A percentile compares a stretch with the other conserved stretches of the same genome.
Conservation (phyloP, 2,113 vertebrate genomes). For the Galemys pyrenaicus region DNA sequence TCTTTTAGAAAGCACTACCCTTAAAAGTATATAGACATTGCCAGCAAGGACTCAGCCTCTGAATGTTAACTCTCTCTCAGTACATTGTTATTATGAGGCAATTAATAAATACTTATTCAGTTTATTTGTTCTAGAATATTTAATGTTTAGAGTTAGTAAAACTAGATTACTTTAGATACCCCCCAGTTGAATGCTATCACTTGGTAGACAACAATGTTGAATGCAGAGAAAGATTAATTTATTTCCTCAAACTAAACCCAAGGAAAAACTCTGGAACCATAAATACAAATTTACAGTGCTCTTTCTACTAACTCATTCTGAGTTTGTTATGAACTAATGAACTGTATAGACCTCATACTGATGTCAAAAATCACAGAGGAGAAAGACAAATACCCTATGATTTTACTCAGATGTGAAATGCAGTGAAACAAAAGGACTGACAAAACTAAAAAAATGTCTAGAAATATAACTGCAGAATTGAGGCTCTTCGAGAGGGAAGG, state of each 20-base stretch:
- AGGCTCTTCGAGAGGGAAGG: no score
- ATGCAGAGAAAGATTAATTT: background rate
- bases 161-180: constrained; percentile 21
- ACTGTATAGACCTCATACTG: background rate
- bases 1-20: background rate
- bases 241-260: constrained; percentile 15
- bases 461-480: no score
- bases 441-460: no score
- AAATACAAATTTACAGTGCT: background rate
- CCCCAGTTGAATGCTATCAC: background rate
- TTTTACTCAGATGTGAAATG: no score
- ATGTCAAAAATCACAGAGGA: constrained; percentile 4
- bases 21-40: background rate
- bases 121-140: constrained; percentile 17
- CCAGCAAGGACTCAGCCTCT: background rate
- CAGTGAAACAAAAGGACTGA: no score
- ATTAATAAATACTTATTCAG: background rate
- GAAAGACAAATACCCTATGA: no score
- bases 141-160: background rate
- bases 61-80: background rate
- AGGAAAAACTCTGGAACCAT: background rate
- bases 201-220: background rate
- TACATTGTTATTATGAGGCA: background rate
- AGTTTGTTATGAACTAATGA: background rate
- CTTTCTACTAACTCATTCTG: background rate